A percentile compares a stretch with the other conserved stretches of the same genome.
Evolutionary conservation across 2,797 vertebrate species (phyloP).

Genomic region (Rhabdophis nuchalis): DNA sequence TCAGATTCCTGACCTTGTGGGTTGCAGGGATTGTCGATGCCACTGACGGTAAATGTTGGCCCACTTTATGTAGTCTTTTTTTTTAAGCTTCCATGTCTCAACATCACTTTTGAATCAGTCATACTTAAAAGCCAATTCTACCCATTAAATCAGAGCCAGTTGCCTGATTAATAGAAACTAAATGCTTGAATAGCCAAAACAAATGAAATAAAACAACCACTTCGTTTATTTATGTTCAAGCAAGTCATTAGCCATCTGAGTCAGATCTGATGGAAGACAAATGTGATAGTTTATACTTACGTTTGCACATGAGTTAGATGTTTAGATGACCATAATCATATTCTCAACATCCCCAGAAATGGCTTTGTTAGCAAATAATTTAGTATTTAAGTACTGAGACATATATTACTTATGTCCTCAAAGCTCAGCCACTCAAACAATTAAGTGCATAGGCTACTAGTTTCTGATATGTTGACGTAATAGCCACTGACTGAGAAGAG

Average conservation of each 20-base stretch:
- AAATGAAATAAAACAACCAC: constrained; percentile 33
- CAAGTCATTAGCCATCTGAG: constrained; percentile 44
- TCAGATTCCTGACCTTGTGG: neutral
- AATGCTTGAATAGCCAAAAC: constrained; percentile 45
- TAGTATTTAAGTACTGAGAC: neutral
- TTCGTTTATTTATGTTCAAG: constrained; percentile 44
- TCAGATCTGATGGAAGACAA: constrained; percentile 29
- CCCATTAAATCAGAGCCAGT: constrained; percentile 38
- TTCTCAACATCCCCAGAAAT: neutral
- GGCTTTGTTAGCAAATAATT: constrained; percentile 13
- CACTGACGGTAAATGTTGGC: constrained; percentile 16
- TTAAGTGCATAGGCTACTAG: neutral
- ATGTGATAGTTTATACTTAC: constrained; percentile 10
- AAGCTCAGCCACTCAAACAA: neutral
- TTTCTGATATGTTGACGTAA: neutral
- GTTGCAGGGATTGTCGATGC: neutral
- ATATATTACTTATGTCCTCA: neutral
- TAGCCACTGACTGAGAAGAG: neutral
- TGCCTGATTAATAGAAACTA: constrained; percentile 34
- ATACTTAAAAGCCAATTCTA: neutral
- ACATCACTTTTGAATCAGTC: constrained; percentile 39
- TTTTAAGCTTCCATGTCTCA: constrained; percentile 31
- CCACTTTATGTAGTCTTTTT: constrained; percentile 26
- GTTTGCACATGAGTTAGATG: constrained; percentile 31
- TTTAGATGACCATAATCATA: neutral